Evolutionary conservation across 2,113 vertebrate genomes (phyloP).

Genomic region (Eubucco bourcierii): DNA sequence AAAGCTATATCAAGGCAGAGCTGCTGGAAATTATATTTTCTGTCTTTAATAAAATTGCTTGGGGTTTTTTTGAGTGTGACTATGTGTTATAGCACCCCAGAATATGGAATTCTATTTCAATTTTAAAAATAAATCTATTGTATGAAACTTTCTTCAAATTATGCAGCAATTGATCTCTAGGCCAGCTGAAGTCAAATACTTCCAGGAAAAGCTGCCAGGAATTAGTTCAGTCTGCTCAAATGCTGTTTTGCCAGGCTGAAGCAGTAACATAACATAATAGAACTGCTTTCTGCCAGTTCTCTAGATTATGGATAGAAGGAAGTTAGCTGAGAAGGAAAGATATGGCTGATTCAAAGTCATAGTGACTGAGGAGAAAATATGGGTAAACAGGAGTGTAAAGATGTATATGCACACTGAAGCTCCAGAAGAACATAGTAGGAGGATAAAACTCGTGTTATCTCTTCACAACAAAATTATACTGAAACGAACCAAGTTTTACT

Average conservation of each 20-base stretch:
- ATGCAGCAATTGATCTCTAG: background rate
- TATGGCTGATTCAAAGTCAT: background rate
- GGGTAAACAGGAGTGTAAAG: background rate
- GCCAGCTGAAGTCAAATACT: background rate
- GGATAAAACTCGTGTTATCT: background rate
- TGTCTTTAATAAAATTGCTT: background rate
- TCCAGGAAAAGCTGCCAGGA: background rate
- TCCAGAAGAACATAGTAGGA: background rate
- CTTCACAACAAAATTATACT: background rate
- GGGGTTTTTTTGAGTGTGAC: background rate
- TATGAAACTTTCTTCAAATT: background rate
- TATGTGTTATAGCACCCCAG: background rate
- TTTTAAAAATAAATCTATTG: background rate
- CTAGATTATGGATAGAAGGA: background rate
- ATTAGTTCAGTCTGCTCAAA: background rate
- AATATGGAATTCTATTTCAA: background rate
- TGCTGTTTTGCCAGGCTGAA: background rate
- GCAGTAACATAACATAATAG: too few species aligned
- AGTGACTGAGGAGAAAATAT: background rate
- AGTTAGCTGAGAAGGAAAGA: background rate
- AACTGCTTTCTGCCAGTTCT: background rate
- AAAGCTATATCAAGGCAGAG: background rate
- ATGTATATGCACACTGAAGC: background rate
- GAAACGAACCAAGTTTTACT: background rate
- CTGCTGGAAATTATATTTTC: background rate